Conservation (phyloP, 2,797 vertebrate species). For the Sebastes trivittatus region DNA sequence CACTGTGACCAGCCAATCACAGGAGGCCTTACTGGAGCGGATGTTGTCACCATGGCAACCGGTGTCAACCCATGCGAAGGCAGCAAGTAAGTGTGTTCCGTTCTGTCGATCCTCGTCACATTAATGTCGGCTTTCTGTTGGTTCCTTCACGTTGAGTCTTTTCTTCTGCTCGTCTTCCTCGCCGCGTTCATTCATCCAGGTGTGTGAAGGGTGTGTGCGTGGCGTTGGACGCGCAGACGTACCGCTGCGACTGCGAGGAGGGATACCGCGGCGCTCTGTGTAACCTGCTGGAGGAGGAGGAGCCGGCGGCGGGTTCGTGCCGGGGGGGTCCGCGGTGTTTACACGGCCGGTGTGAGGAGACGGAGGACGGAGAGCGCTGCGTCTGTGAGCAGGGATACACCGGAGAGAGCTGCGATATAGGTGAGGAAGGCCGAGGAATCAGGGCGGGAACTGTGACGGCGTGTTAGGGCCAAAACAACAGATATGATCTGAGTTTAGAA, state of each 20-base stretch:
- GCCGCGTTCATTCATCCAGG: slow-evolving; percentile 66
- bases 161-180: not conserved
- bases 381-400: slow-evolving; percentile 87
- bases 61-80: slow-evolving; percentile 84
- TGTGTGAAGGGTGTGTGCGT: slow-evolving; percentile 90
- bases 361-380: slow-evolving; percentile 82
- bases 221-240: slow-evolving; percentile 87
- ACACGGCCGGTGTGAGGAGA: slow-evolving; percentile 87
- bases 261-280: slow-evolving; percentile 90
- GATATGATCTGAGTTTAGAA: too few species aligned
- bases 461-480: too few species aligned
- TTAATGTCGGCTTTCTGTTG: not conserved
- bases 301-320: slow-evolving; percentile 20
- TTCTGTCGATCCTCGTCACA: too few species aligned
- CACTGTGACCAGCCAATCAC: slow-evolving; percentile 88
- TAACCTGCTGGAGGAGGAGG: slow-evolving; percentile 81
- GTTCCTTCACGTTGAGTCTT: not conserved
- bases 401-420: slow-evolving; percentile 89
- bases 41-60: slow-evolving; percentile 58
- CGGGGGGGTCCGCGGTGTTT: slow-evolving; percentile 77
- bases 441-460: too few species aligned
- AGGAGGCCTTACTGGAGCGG: slow-evolving; percentile 31
- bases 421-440: slow-evolving; percentile 62
- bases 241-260: slow-evolving; percentile 90
- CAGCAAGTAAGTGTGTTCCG: slow-evolving; percentile 88